phyloP scores from a whole-genome alignment of 2,797 vertebrate species.

The Amblyraja radiata region DNA sequence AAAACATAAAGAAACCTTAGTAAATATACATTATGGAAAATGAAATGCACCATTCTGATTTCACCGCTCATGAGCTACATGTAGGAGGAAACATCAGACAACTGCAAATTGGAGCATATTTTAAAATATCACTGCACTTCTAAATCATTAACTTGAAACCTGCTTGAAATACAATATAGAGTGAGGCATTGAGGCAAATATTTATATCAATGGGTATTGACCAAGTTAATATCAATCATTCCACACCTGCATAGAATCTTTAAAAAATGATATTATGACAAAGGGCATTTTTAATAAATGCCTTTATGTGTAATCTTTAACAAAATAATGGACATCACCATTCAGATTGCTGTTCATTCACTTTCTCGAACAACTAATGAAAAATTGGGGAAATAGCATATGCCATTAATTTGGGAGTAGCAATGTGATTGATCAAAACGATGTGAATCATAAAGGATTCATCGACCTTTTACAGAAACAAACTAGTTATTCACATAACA shows the following conservation, averaged over 20 bases:
- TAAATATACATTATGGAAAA: neutral
- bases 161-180: neutral
- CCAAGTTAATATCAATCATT: constrained; percentile 12
- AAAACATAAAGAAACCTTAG: neutral
- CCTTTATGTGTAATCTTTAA: neutral
- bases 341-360: neutral
- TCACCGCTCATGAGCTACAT: neutral
- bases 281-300: neutral
- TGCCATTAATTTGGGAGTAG: neutral
- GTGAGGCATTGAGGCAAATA: neutral
- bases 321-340: neutral
- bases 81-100: neutral
- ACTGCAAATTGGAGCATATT: neutral
- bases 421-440: constrained; percentile 8
- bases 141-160: neutral
- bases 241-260: neutral
- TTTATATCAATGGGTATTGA: neutral
- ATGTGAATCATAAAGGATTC: neutral
- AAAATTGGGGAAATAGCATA: neutral
- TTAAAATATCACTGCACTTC: constrained; percentile 17
- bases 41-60: neutral
- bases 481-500: constrained; percentile 20
- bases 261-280: neutral
- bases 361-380: constrained; percentile 13
- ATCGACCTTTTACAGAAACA: constrained; percentile 12